These are phyloP conservation scores for Eurosta solidaginis DNA, from an alignment of 1,140 invertebrate species.

Conservation along the genomic window DNA sequence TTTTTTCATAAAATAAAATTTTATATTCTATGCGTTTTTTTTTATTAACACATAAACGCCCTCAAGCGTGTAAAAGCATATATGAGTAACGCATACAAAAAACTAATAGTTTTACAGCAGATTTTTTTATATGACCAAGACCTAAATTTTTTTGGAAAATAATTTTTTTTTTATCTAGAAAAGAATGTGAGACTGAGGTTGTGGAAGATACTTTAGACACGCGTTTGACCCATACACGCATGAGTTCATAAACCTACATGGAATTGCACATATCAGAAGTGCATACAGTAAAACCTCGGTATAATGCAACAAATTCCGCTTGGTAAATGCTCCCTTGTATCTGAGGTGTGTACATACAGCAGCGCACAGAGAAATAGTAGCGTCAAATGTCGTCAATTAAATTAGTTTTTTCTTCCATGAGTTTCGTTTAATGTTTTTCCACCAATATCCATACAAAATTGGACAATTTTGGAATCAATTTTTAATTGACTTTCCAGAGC, in stretches of 20 bases:
- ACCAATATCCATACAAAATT: too few relatives aligned
- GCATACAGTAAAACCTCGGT: too few relatives aligned
- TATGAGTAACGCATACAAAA: not conserved
- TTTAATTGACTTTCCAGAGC: too few relatives aligned
- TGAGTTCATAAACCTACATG: not conserved
- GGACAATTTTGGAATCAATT: too few relatives aligned
- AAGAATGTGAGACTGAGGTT: not conserved
- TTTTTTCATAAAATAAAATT: not conserved
- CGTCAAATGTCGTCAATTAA: too few relatives aligned
- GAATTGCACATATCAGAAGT: not conserved
- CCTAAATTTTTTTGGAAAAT: not conserved
- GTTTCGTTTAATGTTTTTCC: too few relatives aligned
- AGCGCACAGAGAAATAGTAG: too few relatives aligned
- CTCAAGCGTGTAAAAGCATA: not conserved
- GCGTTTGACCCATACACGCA: not conserved
- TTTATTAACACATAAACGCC: not conserved
- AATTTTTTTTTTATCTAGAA: not conserved
- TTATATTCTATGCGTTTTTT: not conserved
- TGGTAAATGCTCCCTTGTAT: too few relatives aligned
- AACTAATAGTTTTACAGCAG: not conserved
- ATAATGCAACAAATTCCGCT: too few relatives aligned
- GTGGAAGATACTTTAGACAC: too few relatives aligned
- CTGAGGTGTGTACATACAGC: too few relatives aligned
- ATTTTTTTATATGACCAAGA: conserved; percentile 25
- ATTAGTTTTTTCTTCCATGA: too few relatives aligned